Percentiles rank a stretch among this genome's conserved stretches.
Conservation (phyloP, 1,140 invertebrate genomes). For the Camponotus pennsylvanicus region DNA sequence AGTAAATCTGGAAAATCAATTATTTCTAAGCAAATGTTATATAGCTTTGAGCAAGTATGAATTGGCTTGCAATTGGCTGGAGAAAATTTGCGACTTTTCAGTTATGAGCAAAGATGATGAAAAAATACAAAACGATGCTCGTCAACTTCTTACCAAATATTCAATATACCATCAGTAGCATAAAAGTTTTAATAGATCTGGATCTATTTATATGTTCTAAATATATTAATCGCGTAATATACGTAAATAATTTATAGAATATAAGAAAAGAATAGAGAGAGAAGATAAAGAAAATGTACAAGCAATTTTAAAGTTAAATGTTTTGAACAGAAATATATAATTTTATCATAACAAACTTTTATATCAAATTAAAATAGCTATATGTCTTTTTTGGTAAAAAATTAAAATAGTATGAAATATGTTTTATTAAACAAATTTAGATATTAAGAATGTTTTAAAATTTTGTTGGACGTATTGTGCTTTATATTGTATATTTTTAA, state of each 20-base stretch:
- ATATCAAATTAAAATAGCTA: slow-evolving; percentile 13
- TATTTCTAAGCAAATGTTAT: slow-evolving; percentile 91
- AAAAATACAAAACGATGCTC: slow-evolving; percentile 78
- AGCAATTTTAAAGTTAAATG: slow-evolving; percentile 30
- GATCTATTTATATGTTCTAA: slow-evolving; percentile 17
- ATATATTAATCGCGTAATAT: slow-evolving; percentile 17
- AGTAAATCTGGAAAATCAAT: slow-evolving; percentile 90
- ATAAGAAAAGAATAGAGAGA: neutral
- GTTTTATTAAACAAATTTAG: slow-evolving; percentile 29
- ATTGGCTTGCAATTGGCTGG: slow-evolving; percentile 88
- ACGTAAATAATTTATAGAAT: slow-evolving; percentile 28
- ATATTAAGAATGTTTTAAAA: slow-evolving; percentile 15
- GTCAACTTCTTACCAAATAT: slow-evolving; percentile 77
- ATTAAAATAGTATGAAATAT: neutral
- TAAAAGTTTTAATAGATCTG: slow-evolving; percentile 10
- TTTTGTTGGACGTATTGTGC: slow-evolving; percentile 3
- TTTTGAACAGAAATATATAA: slow-evolving; percentile 1
- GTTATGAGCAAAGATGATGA: slow-evolving; percentile 84
- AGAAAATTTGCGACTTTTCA: slow-evolving; percentile 84
- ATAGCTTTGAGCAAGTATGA: slow-evolving; percentile 87
- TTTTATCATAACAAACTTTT: slow-evolving; percentile 59
- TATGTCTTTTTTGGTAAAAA: slow-evolving; percentile 5
- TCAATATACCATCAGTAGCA: slow-evolving; percentile 75
- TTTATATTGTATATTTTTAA: slow-evolving; percentile 48
- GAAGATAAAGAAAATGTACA: neutral